Base-by-base conservation (phyloP, 2,113 vertebrate species). In the Cygnus buccinator region DNA sequence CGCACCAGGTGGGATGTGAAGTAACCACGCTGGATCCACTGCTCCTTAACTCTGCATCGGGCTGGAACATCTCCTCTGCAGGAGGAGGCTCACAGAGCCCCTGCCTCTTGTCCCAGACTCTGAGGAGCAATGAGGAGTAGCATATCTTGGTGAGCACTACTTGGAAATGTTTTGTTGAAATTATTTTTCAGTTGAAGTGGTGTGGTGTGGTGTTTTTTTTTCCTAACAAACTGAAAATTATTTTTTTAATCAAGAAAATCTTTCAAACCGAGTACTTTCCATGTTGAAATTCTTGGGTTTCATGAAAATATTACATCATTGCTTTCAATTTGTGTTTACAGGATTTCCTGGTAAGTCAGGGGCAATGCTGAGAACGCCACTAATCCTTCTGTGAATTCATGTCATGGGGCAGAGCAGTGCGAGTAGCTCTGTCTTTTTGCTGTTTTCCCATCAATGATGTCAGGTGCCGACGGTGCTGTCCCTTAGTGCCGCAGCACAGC, bases 1-100 rank as follows among this genome's bases (percentile, higher is more conserved):
- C 5, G 26, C 20, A 48, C 6, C 28, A 65, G 52, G 35, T 1
- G 59, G 26, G 41, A 6, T 39, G 33, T 25, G 18, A 89, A 67
- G 82, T 2, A 71, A 33, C 13, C 57, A n/a, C 0, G 1, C 29
- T 52, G 18, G 16, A 63, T 37, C 43, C 1, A 1, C 28, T 23
- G 13, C 35, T 84, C 57, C 75, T 86, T 80, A 31, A 25, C 62
- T 55, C 46, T 68, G 44, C 35, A 20, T 28, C 21, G 35, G n/a
- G 39, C 48, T 65, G 22, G 58, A 76, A 83, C 13, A 52, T 59
- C 57, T 58, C 8, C 21, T 70, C 50, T 41, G 3, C 14, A 18
- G 44, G 37, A 76, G 16, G n/a, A 48, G 7, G 23, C 52, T 77
- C 0, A 0, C 5, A 35, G 33, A 66, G 3, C 39, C 13, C 10